These are phyloP conservation scores for Apamea anceps DNA, from an alignment of 2,888 invertebrate species.

Conservation along the genomic window DNA sequence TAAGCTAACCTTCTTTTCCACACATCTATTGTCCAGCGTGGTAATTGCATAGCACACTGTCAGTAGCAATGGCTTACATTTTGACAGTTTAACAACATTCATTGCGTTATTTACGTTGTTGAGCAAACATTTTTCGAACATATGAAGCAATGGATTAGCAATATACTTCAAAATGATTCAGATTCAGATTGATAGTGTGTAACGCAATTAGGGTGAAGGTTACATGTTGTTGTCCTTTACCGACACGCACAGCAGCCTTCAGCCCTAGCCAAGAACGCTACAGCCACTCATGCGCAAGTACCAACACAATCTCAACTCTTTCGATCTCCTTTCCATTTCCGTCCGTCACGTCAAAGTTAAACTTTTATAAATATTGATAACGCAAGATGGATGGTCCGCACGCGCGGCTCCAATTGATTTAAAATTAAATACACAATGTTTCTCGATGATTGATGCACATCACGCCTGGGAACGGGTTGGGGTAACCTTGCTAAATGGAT, in stretches of 20 bases:
- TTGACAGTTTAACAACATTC: no score
- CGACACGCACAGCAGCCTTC: background rate
- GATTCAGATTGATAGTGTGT: no score
- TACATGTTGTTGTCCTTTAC: no score
- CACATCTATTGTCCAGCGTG: no score
- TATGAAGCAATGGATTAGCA: no score
- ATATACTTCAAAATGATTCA: no score
- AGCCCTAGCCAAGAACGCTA: background rate
- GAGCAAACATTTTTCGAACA: no score
- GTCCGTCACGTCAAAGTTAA: constrained; percentile 71
- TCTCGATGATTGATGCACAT: constrained; percentile 84
- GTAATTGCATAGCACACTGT: no score
- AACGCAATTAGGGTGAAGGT: no score
- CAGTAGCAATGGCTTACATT: no score
- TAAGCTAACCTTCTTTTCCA: no score
- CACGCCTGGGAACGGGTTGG: constrained; percentile 86
- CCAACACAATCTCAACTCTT: constrained; percentile 33
- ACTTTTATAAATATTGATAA: constrained; percentile 86
- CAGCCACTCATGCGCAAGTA: background rate
- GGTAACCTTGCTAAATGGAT: constrained; percentile 74
- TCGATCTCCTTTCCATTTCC: constrained; percentile 72
- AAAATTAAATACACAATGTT: constrained; percentile 85
- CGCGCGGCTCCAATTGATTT: constrained; percentile 89
- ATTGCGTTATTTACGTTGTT: no score
- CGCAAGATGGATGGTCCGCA: constrained; percentile 86